Conservation (phyloP, 1,140 invertebrate genomes). For the Nephotettix cincticeps region DNA sequence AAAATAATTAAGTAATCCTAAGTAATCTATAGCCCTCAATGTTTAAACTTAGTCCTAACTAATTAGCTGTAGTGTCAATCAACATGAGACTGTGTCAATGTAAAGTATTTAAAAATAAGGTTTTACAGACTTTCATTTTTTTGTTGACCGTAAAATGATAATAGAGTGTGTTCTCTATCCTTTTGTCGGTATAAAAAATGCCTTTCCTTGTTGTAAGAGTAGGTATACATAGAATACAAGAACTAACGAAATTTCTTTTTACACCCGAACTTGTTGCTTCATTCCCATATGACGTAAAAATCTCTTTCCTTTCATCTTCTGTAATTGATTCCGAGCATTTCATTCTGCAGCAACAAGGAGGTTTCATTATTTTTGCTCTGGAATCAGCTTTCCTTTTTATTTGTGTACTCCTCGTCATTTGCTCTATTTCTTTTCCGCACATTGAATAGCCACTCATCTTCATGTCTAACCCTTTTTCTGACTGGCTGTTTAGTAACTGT, state of each 20-base stretch:
- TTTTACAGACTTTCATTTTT: conserved; percentile 15
- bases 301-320: conserved; percentile 11
- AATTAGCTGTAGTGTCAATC: too few relatives aligned
- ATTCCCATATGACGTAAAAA: conserved; percentile 18
- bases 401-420: conserved; percentile 1
- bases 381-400: not conserved
- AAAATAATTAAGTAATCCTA: too few relatives aligned
- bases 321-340: conserved; percentile 6
- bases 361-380: conserved; percentile 14
- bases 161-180: conserved; percentile 5
- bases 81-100: too few relatives aligned
- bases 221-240: not conserved
- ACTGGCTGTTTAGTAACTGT: conserved; percentile 4
- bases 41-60: too few relatives aligned
- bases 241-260: conserved; percentile 18
- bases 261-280: conserved; percentile 11
- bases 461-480: conserved; percentile 2
- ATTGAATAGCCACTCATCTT: not conserved
- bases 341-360: conserved; percentile 19
- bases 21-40: too few relatives aligned
- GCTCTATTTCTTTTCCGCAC: conserved; percentile 9
- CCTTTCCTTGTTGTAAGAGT: conserved; percentile 11
- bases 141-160: conserved; percentile 18
- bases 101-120: conserved; percentile 18
- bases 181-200: not conserved